Evolutionary conservation across 2,113 vertebrate genomes (phyloP).

Genomic region (Pedetes capensis): DNA sequence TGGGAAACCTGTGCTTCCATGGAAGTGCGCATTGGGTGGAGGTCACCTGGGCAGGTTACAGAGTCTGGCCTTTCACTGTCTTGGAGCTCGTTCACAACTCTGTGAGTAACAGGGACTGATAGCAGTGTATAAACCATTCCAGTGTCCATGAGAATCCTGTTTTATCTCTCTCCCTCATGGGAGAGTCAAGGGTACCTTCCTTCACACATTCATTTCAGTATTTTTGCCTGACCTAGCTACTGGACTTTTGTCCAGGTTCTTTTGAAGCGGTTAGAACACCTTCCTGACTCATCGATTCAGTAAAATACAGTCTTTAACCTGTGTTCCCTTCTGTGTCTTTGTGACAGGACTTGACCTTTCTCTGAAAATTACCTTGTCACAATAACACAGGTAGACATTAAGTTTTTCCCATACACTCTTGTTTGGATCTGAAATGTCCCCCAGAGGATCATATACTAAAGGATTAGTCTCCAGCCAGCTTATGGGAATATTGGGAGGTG

Average conservation of each 20-base stretch:
- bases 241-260: not conserved
- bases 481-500: not conserved
- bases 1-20: not conserved
- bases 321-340: not conserved
- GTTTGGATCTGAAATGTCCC: not conserved
- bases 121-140: not conserved
- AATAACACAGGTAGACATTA: slow-evolving; percentile 35
- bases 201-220: not conserved
- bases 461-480: not conserved
- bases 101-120: not conserved
- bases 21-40: not conserved
- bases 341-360: not conserved
- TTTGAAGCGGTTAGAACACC: not conserved
- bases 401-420: not conserved
- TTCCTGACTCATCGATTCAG: not conserved
- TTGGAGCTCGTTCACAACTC: not conserved
- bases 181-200: not conserved
- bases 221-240: not conserved
- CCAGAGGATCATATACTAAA: not conserved
- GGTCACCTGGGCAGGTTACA: not conserved
- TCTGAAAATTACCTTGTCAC: slow-evolving; percentile 48
- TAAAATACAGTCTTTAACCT: not conserved
- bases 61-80: not conserved
- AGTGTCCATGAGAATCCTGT: not conserved
- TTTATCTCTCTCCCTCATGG: not conserved